Percentiles rank a stretch among this genome's conserved stretches.
Conservation (phyloP, 2,797 vertebrate genomes). For the Sebastiscus tertius region DNA sequence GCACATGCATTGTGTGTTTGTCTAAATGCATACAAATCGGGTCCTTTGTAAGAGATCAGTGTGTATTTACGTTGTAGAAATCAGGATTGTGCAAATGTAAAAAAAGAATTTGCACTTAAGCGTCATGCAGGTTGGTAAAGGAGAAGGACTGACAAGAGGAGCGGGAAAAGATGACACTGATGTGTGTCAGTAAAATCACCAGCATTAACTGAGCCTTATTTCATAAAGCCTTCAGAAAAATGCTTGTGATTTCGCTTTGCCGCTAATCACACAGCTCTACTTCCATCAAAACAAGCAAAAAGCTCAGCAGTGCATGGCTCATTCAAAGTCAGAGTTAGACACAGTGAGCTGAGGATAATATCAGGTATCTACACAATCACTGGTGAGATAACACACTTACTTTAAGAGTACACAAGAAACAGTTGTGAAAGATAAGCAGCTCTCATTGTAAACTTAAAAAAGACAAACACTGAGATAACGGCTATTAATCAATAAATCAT, state of each 20-base stretch:
- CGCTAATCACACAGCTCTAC: background rate
- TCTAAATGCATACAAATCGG: constrained; percentile 26
- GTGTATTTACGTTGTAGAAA: background rate
- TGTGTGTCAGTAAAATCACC: background rate
- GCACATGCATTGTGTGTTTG: constrained; percentile 58
- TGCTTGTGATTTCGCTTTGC: background rate
- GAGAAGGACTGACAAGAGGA: background rate
- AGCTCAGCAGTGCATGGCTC: constrained; percentile 2
- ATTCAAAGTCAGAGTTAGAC: constrained; percentile 11
- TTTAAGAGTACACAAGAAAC: constrained; percentile 21
- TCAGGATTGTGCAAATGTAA: constrained; percentile 7
- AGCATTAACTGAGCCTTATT: background rate
- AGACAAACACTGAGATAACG: constrained; percentile 25
- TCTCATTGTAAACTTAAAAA: constrained; percentile 26
- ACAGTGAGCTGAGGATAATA: background rate
- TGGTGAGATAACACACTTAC: constrained; percentile 1
- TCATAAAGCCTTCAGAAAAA: constrained; percentile 16
- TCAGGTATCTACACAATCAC: background rate
- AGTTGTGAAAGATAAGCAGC: constrained; percentile 18
- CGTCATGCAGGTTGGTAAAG: constrained; percentile 61
- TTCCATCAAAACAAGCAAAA: constrained; percentile 33
- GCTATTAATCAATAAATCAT: constrained; percentile 1
- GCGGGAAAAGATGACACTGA: constrained; percentile 1
- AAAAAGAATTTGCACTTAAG: constrained; percentile 28
- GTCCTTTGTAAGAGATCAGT: background rate